Conservation (phyloP, 2,113 vertebrate species). For the Arenaria interpres region DNA sequence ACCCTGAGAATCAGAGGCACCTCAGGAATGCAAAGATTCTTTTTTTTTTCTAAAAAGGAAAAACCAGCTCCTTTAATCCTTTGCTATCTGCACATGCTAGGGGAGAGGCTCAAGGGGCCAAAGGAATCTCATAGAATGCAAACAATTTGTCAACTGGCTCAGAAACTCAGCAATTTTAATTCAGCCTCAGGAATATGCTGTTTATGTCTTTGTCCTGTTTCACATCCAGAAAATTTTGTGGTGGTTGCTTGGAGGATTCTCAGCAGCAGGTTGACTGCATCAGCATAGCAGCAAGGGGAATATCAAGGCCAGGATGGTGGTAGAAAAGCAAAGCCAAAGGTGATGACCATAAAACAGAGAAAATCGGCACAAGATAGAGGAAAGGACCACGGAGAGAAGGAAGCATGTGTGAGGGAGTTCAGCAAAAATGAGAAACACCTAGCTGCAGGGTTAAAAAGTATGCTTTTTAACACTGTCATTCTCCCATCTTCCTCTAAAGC, state of each 20-base stretch:
- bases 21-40: conserved; percentile 54
- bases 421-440: not conserved
- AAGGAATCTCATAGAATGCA: conserved; percentile 40
- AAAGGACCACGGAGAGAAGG: not conserved
- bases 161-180: conserved; percentile 38
- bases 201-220: not conserved
- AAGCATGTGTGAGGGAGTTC: not conserved
- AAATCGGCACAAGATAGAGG: not conserved
- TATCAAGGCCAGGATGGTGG: not conserved
- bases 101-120: conserved; percentile 28
- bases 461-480: not conserved
- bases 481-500: not conserved
- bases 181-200: not conserved
- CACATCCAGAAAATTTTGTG: not conserved
- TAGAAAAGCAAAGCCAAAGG: not conserved
- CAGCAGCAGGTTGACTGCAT: conserved; percentile 9
- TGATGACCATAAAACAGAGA: not conserved
- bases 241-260: not conserved
- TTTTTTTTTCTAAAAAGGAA: conserved; percentile 47
- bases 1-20: conserved; percentile 50
- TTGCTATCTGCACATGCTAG: conserved; percentile 16
- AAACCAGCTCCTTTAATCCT: conserved; percentile 50
- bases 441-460: not conserved
- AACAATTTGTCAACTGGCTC: conserved; percentile 55
- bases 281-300: not conserved